A percentile compares a stretch with the other conserved stretches of the same genome.
Conservation (phyloP, 2,888 invertebrate species). For the Sphaerolaimus hirsutus region DNA sequence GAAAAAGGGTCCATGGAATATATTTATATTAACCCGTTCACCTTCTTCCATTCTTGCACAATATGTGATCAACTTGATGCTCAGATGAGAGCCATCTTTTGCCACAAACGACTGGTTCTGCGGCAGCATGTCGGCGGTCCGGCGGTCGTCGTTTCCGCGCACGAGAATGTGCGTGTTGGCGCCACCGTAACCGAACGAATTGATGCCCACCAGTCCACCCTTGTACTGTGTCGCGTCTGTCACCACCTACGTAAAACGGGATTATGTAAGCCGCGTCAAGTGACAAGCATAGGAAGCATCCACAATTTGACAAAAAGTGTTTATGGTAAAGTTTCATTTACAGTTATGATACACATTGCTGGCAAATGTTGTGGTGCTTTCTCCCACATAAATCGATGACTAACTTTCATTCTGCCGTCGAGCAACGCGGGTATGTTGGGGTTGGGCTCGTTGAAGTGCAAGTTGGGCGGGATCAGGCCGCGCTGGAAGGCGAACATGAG, state of each 20-base stretch:
- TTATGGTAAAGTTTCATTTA: background rate
- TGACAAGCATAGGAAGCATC: no score
- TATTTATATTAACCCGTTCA: background rate
- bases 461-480: slow-evolving; percentile 62
- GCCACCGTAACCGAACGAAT: slow-evolving; percentile 95
- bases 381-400: no score
- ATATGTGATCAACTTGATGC: no score
- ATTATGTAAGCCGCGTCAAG: no score
- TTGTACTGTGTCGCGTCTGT: slow-evolving; percentile 55
- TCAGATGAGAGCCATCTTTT: no score
- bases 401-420: slow-evolving; percentile 69
- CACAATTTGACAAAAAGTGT: background rate
- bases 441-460: slow-evolving; percentile 67
- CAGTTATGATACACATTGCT: no score
- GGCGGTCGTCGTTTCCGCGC: no score
- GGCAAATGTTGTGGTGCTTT: no score
- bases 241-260: slow-evolving; percentile 69
- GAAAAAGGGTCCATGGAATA: no score
- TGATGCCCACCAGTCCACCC: slow-evolving; percentile 71
- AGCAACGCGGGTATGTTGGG: slow-evolving; percentile 62
- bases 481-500: slow-evolving; percentile 72
- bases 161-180: slow-evolving; percentile 71
- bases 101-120: no score
- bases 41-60: no score
- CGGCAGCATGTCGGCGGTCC: no score